Evolutionary conservation across 2,888 invertebrate species (phyloP).

Genomic region (Chorisops tibialis): DNA sequence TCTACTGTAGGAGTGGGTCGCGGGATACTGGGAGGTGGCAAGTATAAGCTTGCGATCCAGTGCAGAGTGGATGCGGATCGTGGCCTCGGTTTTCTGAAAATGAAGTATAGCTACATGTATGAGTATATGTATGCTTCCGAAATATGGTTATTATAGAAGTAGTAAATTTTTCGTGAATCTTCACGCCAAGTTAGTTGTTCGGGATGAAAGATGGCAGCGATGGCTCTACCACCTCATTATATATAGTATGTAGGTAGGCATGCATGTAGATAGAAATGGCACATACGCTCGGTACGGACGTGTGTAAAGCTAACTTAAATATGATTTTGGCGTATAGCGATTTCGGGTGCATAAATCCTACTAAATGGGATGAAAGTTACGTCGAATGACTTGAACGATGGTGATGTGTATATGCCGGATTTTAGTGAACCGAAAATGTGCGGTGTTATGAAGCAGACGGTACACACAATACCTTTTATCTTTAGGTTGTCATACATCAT

Average conservation of each 20-base stretch:
- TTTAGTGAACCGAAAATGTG: slow-evolving; percentile 30
- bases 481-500: slow-evolving; percentile 31
- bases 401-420: slow-evolving; percentile 23
- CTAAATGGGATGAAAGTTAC: slow-evolving; percentile 28
- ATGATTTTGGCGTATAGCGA: neutral
- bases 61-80: neutral
- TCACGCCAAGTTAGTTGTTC: slow-evolving; percentile 16
- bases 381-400: slow-evolving; percentile 17
- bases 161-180: slow-evolving; percentile 24
- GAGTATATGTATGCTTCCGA: slow-evolving; percentile 22
- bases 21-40: too few species aligned
- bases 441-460: slow-evolving; percentile 30
- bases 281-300: too few species aligned
- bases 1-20: too few species aligned
- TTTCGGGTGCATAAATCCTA: slow-evolving; percentile 29
- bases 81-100: too few species aligned
- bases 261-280: too few species aligned
- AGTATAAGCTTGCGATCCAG: neutral
- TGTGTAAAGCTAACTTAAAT: neutral
- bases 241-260: too few species aligned
- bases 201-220: slow-evolving; percentile 4
- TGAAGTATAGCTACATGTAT: neutral
- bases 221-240: neutral
- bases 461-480: slow-evolving; percentile 33
- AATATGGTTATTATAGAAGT: slow-evolving; percentile 27